Evolutionary conservation across 2,888 invertebrate species (phyloP).

Genomic region (Malthinus flaveolus): DNA sequence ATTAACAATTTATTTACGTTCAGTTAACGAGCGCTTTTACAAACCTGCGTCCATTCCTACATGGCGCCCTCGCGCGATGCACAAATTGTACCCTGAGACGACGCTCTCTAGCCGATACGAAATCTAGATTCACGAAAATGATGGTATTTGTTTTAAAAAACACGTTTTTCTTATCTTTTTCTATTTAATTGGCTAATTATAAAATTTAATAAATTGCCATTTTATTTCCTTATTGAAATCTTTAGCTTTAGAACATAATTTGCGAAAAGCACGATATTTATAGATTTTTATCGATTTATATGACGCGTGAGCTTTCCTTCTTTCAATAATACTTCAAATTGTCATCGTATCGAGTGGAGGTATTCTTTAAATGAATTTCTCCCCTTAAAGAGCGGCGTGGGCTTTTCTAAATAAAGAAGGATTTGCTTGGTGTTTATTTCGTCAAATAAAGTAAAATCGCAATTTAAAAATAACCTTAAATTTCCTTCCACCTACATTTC

Average conservation of each 20-base stretch:
- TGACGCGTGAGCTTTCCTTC: neutral
- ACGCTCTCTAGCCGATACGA: too few relatives aligned
- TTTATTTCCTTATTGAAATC: slow-evolving; percentile 20
- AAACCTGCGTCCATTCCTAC: too few relatives aligned
- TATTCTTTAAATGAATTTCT: neutral
- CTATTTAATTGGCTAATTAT: slow-evolving; percentile 30
- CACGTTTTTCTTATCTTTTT: slow-evolving; percentile 25
- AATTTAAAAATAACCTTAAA: too few relatives aligned
- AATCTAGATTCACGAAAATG: slow-evolving; percentile 28
- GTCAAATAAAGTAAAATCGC: too few relatives aligned
- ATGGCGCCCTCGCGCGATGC: too few relatives aligned
- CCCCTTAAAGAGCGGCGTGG: neutral
- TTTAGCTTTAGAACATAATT: neutral
- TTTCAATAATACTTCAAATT: neutral
- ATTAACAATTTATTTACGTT: too few relatives aligned
- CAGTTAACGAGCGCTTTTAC: too few relatives aligned
- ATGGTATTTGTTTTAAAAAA: slow-evolving; percentile 27
- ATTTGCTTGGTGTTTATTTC: too few relatives aligned
- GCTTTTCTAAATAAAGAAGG: too few relatives aligned
- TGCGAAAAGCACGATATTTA: slow-evolving; percentile 3
- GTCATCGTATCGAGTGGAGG: neutral
- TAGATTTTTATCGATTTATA: neutral
- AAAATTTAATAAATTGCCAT: slow-evolving; percentile 22
- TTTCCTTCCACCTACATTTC: too few relatives aligned
- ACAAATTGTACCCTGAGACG: too few relatives aligned